These are phyloP conservation scores for Leucoraja erinaceus DNA, from an alignment of 2,113 vertebrate species.

Conservation along the genomic window DNA sequence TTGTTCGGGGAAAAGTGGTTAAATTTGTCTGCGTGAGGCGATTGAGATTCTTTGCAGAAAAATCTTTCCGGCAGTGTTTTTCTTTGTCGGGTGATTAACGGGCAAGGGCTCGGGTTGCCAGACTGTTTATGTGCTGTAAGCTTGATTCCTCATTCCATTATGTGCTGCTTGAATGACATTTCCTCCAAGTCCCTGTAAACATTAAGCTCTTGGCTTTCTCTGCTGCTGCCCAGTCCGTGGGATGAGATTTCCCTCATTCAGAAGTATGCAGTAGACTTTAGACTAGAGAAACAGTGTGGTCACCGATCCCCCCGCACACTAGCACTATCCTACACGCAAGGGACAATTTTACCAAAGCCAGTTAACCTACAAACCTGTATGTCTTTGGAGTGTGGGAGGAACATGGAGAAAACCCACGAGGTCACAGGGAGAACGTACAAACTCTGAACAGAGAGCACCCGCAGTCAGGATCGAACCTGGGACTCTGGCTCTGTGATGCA, in stretches of 20 bases:
- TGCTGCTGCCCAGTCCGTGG: background rate
- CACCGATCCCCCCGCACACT: too few species aligned
- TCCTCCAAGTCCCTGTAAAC: background rate
- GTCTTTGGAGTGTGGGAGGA: too few species aligned
- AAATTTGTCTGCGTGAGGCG: background rate
- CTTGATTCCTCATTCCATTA: background rate
- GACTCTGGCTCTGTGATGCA: too few species aligned
- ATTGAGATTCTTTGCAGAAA: background rate
- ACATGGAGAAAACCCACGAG: too few species aligned
- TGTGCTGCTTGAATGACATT: background rate
- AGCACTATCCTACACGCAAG: too few species aligned
- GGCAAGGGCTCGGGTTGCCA: background rate
- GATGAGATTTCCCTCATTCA: background rate
- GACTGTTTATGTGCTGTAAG: background rate
- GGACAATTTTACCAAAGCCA: too few species aligned
- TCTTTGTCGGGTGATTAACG: background rate
- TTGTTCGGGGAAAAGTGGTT: background rate
- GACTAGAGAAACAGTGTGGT: too few species aligned
- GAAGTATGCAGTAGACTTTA: background rate
- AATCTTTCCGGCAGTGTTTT: background rate
- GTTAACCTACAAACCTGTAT: too few species aligned
- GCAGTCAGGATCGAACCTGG: too few species aligned
- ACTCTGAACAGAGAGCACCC: too few species aligned
- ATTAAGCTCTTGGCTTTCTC: background rate
- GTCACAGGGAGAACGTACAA: too few species aligned